Percentiles rank a stretch among this genome's conserved stretches.
phyloP scores from a whole-genome alignment of 2,113 vertebrate species.

The Electrona antarctica region DNA sequence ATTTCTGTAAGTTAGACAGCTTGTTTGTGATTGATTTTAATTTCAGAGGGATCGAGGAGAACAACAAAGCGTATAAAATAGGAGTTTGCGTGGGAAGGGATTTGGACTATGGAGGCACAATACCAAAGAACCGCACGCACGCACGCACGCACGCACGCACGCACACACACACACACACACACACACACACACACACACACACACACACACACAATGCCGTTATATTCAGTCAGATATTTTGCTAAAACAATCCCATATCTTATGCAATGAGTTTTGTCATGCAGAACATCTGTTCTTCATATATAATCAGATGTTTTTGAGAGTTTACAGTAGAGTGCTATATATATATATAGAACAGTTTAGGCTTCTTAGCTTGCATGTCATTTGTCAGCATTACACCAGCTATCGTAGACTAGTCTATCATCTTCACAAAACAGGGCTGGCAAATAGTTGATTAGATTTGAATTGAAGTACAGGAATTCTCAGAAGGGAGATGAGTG shows the following conservation, averaged over 20 bases:
- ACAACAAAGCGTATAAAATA: conserved; percentile 24
- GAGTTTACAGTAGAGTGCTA: not conserved
- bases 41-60: conserved; percentile 16
- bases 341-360: not conserved
- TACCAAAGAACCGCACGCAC: not conserved
- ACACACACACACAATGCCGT: not conserved
- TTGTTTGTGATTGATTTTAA: conserved; percentile 42
- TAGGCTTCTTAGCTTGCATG: conserved; percentile 1
- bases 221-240: not conserved
- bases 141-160: not conserved
- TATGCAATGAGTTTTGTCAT: not conserved
- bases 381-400: conserved; percentile 15
- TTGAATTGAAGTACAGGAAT: conserved; percentile 12
- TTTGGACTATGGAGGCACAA: conserved; percentile 5
- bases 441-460: not conserved
- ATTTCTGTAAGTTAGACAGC: conserved; percentile 31
- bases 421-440: too few species aligned
- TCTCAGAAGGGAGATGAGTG: not conserved
- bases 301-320: too few species aligned
- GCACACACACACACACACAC: not conserved
- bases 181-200: not conserved
- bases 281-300: too few species aligned
- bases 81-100: conserved; percentile 28
- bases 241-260: not conserved
- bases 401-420: not conserved